Evolutionary conservation across 2,888 invertebrate species (phyloP), one percentile per base, ranked within the genome.

Genomic region (Sipha maydis): DNA sequence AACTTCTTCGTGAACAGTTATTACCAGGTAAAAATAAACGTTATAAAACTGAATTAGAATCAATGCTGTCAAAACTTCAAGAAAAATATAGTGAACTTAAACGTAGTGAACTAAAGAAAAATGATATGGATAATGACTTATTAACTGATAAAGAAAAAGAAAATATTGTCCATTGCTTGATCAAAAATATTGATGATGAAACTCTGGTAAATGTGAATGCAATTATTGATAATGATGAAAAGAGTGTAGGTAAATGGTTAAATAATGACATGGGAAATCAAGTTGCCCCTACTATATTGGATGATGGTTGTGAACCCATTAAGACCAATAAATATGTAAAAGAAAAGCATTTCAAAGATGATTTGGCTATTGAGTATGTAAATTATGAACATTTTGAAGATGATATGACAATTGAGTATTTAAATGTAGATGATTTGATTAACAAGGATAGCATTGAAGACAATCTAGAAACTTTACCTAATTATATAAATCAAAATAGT

Each of bases 131-230:
- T 11, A 85, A 69, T 48, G 67, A 11, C 67, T 76, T 34, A 48
- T 67, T 61, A 31, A 48, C 61, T 41, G 11, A 82, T 82, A 82
- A 88, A 82, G 75, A 75, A 61, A 88, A 82, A 82, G 82, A 88
- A 76, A 88, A 88, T 75, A 41, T 41, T 41, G 75, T 82, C 48
- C 61, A 76, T n/a, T n/a, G 31, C 19, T 25, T 34, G 17, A 17
- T 73, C 28, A 48, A 28, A 19, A 28, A 41, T 28, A 82, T 21
- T 41, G 75, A 34, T 17, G n/a, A 67, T 31, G 67, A 80, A 56
- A 48, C 61, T 75, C 82, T 67, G 8, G 54, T 54, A 75, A 61
- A 61, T 75, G 73, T 25, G 4, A 80, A 56, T 71, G 76, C 25
- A 14, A 84, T 28, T 11, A 38, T 25, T 54, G 34, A 73, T 84